Conservation (phyloP, 2,113 vertebrate species). For the Muntiacus reevesi region DNA sequence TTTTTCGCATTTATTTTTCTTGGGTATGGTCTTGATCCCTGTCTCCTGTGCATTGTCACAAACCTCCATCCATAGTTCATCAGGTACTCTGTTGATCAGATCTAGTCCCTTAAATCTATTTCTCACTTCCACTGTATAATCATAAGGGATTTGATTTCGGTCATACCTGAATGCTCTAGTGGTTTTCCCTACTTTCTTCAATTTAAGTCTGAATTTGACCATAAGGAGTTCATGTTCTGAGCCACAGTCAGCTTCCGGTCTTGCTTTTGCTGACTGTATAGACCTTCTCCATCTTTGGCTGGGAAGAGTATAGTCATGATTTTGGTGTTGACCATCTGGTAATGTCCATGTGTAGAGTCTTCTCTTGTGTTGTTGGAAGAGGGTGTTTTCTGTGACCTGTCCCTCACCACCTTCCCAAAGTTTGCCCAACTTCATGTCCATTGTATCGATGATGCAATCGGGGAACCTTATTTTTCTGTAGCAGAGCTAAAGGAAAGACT, state of each 20-base stretch:
- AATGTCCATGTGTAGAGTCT: not conserved
- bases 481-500: not conserved
- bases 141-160: not conserved
- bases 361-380: not conserved
- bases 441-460: not conserved
- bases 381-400: not conserved
- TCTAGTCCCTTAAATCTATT: not conserved
- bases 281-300: not conserved
- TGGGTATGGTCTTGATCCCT: not conserved
- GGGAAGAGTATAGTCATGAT: not conserved
- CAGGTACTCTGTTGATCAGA: not conserved
- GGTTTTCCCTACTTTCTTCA: not conserved
- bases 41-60: not conserved
- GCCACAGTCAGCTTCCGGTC: not conserved
- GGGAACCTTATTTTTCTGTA: not conserved
- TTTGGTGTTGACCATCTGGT: not conserved
- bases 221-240: not conserved
- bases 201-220: not conserved
- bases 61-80: not conserved
- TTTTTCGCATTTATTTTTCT: not conserved
- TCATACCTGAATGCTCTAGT: not conserved
- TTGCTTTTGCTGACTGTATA: not conserved
- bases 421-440: no score
- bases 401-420: not conserved
- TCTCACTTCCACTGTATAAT: not conserved